Base-by-base conservation (phyloP, 2,888 invertebrate genomes). In the Acleris emargana region DNA sequence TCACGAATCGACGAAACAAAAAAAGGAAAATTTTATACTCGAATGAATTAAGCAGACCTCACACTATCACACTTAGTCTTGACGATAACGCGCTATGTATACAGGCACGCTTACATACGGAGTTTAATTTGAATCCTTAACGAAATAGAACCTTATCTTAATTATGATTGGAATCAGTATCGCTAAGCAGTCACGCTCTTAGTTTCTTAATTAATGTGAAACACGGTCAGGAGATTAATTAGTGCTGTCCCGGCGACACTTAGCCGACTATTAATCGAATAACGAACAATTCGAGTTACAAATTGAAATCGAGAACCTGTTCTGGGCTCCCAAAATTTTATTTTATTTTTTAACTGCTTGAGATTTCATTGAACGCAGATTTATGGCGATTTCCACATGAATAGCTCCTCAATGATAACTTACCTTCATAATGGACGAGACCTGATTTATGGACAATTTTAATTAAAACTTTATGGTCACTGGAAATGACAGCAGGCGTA, bases 161-260 rank as follows among this genome's bases (percentile, higher is more conserved):
- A 53, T 17, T 22, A 7, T n/a, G 9, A 22, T 52, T 45, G 28
- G 45, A 49, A 38, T 58, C 54, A 38, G 22, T 62, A 32, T 68
- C 28, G 20, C 32, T n/a, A 28, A 32, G 50, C 51, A 32, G 51
- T 51, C 25, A 45, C 51, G 50, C 53, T 58, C 50, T 68, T 74
- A 73, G 72, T 71, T 76, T 76, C 78, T 83, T 87, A 87, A 90
- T 89, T 87, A 86, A 84, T 84, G 83, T 81, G 78, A 82, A 82
- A 82, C 81, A 82, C 81, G 82, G 83, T 82, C 80, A 77, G 75
- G 81, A 87, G 89, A 91, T 89, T 89, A 89, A 91, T 91, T 89
- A 88, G 85, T 82, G 83, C 79, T 88, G 88, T 88, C 88, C 81
- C 78, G 79, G 76, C 80, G 85, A 86, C 87, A 85, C 82, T 86